Evolutionary conservation across 2,888 invertebrate species (phyloP), one percentile per base, ranked within the genome.

Genomic region (Pseudococcus jackbeardsleyi): DNA sequence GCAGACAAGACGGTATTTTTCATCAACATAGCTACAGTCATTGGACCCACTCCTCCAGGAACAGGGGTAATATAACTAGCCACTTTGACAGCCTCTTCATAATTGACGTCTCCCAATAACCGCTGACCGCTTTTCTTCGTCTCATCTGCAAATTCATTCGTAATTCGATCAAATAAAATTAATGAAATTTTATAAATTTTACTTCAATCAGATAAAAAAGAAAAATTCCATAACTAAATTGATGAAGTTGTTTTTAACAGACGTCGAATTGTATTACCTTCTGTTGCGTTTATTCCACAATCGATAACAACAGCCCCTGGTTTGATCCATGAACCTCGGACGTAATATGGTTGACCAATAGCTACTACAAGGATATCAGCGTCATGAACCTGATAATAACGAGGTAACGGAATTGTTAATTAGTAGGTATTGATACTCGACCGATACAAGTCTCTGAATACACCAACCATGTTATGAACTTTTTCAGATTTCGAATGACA

Each of bases 1-100:
- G 98, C 98, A 86, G 97, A 95, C 90, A 95, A 93, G 54, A 98
- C 96, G 0, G 98, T 99, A 92, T 99, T 99, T 90, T 95, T 94
- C 97, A 98, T 97, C 50, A 98, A 92, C 98, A 99, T 99, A 26
- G 98, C 98, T 89, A 98, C 99, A 0, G 99, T 99, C 98, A 99
- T 99, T 19, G 99, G 99, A 0, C 99, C 99, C 89, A 99, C 99
- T 89, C 99, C 99, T 88, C 97, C 96, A 15, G 98, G 97, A 85
- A 99, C 99, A 6, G 99, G 98, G 39, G 99, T 99, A 91, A 99
- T 96, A 92, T 94, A 95, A 0, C 96, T 95, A 19, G 99, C 98
- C 89, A 96, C 95, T 90, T 94, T 92, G 90, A 93, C 93, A 7
- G 96, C 98, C 91, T 96, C 96, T 26, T 93, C 93, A 92, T 95